Conservation (phyloP, 2,113 vertebrate genomes). For the Herpetotheres cachinnans region DNA sequence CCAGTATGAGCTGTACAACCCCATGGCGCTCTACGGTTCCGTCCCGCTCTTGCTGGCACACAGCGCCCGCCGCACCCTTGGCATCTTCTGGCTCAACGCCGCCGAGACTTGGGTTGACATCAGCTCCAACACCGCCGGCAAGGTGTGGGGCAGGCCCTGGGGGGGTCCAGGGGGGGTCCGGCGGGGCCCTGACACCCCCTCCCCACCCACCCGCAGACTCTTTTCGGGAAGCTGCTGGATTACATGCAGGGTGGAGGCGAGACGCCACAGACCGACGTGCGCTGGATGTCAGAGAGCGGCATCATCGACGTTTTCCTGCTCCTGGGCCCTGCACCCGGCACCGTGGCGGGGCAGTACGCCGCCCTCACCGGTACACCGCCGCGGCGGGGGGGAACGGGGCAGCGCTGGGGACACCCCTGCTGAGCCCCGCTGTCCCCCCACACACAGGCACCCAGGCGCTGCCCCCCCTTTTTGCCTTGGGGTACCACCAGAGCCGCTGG, state of each 20-base stretch:
- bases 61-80: slow-evolving; percentile 80
- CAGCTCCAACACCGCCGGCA: slow-evolving; percentile 89
- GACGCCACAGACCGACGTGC: slow-evolving; percentile 88
- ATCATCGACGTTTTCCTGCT: slow-evolving; percentile 89
- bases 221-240: slow-evolving; percentile 90
- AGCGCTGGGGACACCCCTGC: no score
- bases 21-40: slow-evolving; percentile 90
- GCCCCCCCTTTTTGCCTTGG: slow-evolving; percentile 85
- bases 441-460: slow-evolving; percentile 87
- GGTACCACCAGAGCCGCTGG: slow-evolving; percentile 96
- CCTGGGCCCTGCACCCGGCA: slow-evolving; percentile 80
- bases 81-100: slow-evolving; percentile 93
- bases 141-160: slow-evolving; percentile 65
- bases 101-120: slow-evolving; percentile 95
- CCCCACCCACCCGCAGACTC: slow-evolving; percentile 74
- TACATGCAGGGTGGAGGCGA: slow-evolving; percentile 90
- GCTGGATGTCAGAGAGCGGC: slow-evolving; percentile 94
- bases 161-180: not conserved
- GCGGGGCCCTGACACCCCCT: not conserved
- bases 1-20: slow-evolving; percentile 90
- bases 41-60: slow-evolving; percentile 90
- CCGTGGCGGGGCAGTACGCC: slow-evolving; percentile 85
- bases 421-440: not conserved
- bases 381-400: not conserved
- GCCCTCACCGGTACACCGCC: slow-evolving; percentile 81